Evolutionary conservation across 1,140 invertebrate genomes (phyloP).

Genomic region (Marisa cornuarietis): DNA sequence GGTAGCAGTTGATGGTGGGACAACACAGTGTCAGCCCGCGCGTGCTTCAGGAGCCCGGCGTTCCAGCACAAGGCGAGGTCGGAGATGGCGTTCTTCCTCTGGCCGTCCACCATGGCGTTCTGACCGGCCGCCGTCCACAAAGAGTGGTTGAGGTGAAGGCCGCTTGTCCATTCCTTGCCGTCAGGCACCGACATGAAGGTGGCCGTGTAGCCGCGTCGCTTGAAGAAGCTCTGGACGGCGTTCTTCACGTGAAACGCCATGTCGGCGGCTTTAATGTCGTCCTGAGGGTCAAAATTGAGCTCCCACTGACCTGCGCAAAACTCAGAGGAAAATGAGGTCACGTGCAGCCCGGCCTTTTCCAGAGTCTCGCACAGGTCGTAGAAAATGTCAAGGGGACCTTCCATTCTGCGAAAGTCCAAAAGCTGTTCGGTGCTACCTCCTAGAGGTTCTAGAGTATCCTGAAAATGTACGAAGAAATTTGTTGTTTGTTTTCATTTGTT

Average conservation of each 20-base stretch:
- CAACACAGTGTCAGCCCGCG: slow-evolving; percentile 16
- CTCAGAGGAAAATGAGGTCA: slow-evolving; percentile 23
- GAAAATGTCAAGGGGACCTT: slow-evolving; percentile 3
- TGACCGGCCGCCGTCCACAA: slow-evolving; percentile 24
- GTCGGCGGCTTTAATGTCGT: slow-evolving; percentile 9
- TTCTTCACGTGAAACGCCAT: slow-evolving; percentile 25
- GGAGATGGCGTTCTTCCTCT: slow-evolving; percentile 5
- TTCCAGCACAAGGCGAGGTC: slow-evolving; percentile 10
- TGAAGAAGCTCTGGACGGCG: slow-evolving; percentile 6
- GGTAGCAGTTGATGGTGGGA: slow-evolving; percentile 33
- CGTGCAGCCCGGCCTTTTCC: slow-evolving; percentile 8
- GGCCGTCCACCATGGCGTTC: slow-evolving; percentile 5
- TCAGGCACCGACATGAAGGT: slow-evolving; percentile 40
- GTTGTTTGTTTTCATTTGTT: not conserved
- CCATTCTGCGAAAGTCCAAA: not conserved
- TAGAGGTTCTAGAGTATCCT: not conserved
- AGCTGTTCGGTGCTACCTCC: not conserved
- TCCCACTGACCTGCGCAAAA: slow-evolving; percentile 23
- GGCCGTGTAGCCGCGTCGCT: slow-evolving; percentile 8
- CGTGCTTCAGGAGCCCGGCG: slow-evolving; percentile 25
- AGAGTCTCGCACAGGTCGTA: slow-evolving; percentile 15
- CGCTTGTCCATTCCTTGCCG: slow-evolving; percentile 11
- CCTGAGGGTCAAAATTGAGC: not conserved
- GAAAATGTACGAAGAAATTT: slow-evolving; percentile 15
- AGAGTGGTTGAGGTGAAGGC: slow-evolving; percentile 38